Evolutionary conservation across 2,797 vertebrate genomes (phyloP).

Genomic region (Brotula barbata): DNA sequence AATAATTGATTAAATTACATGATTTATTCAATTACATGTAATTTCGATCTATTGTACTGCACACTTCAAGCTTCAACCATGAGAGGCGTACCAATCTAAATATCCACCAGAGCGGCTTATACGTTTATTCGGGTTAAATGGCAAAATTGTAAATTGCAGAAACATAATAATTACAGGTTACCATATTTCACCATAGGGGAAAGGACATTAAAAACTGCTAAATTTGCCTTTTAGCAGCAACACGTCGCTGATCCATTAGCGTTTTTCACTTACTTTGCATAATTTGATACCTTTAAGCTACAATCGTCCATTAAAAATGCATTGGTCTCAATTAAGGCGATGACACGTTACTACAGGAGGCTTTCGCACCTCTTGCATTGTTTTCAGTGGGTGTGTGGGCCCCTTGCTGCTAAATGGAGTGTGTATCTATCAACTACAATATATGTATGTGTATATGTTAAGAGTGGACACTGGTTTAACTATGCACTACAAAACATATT

Average conservation of each 20-base stretch:
- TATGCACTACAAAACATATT: no score
- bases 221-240: slow-evolving; percentile 49
- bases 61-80: no score
- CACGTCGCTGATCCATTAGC: slow-evolving; percentile 51
- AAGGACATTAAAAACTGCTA: slow-evolving; percentile 51
- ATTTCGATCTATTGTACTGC: no score
- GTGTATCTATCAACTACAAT: no score
- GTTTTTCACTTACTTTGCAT: slow-evolving; percentile 72
- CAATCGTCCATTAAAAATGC: slow-evolving; percentile 75
- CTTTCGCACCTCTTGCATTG: slow-evolving; percentile 23
- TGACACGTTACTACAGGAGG: slow-evolving; percentile 47
- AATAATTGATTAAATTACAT: no score
- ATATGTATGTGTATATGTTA: no score
- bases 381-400: slow-evolving; percentile 5
- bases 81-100: no score
- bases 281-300: slow-evolving; percentile 70
- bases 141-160: slow-evolving; percentile 8
- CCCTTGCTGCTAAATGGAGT: no score
- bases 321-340: slow-evolving; percentile 71
- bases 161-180: slow-evolving; percentile 38
- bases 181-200: slow-evolving; percentile 34
- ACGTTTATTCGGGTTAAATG: no score
- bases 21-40: no score
- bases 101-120: no score
- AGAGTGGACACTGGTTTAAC: no score